Conservation (phyloP, 2,888 invertebrate genomes). For the Catocala fraxini region DNA sequence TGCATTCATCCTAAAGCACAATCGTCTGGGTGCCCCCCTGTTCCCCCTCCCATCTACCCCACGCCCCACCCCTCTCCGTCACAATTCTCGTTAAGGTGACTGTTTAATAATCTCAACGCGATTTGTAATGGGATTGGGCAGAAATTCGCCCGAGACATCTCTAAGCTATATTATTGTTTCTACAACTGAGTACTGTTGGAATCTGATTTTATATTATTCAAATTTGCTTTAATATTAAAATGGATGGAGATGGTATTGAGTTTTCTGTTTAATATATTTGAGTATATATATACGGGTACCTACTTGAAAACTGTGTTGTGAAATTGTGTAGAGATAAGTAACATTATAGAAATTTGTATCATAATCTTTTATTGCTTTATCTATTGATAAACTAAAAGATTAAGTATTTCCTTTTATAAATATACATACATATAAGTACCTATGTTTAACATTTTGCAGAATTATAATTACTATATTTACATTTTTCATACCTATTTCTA, state of each 20-base stretch:
- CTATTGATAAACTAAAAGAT: no score
- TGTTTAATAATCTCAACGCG: constrained; percentile 82
- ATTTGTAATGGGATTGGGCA: constrained; percentile 76
- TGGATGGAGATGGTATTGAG: constrained; percentile 29
- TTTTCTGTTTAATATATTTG: constrained; percentile 14
- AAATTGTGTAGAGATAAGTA: no score
- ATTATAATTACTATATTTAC: no score
- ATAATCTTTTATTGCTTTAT: no score
- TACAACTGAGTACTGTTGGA: constrained; percentile 56
- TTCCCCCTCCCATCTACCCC: constrained; percentile 7
- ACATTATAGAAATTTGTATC: no score
- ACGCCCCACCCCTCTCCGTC: constrained; percentile 39
- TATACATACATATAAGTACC: no score
- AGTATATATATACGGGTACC: neutral
- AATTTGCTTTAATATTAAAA: constrained; percentile 50
- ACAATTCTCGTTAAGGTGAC: constrained; percentile 77
- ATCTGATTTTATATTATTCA: constrained; percentile 53
- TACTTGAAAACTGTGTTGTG: no score
- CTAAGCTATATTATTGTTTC: constrained; percentile 62
- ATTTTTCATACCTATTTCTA: no score
- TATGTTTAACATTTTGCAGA: no score
- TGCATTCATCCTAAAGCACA: constrained; percentile 43
- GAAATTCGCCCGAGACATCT: constrained; percentile 63
- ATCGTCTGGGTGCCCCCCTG: constrained; percentile 11
- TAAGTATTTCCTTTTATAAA: no score